A percentile compares a stretch with the other conserved stretches of the same genome.
Evolutionary conservation across 2,797 vertebrate genomes (phyloP).

Genomic region (Oryzias dopingdopingensis): DNA sequence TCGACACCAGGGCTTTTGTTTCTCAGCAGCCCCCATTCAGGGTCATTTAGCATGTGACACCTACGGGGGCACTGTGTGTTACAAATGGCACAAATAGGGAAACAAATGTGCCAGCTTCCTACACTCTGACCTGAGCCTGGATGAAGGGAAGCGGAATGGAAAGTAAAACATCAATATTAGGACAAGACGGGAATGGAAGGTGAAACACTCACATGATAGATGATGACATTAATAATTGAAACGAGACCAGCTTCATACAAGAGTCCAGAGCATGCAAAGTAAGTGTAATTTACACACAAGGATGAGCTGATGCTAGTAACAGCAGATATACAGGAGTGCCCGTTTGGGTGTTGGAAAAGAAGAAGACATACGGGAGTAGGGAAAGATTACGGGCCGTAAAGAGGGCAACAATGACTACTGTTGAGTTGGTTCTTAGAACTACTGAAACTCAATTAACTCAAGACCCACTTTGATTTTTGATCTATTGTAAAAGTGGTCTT

Average conservation of each 20-base stretch:
- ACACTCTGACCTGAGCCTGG: conserved; percentile 21
- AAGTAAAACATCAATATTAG: conserved; percentile 15
- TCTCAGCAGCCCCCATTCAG: conserved; percentile 71
- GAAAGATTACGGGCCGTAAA: conserved; percentile 3
- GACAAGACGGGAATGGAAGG: background rate
- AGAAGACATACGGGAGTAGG: conserved; percentile 28
- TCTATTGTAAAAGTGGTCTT: too few relatives aligned
- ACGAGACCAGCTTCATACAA: conserved; percentile 46
- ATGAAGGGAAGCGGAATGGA: conserved; percentile 9
- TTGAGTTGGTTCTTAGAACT: conserved; percentile 2
- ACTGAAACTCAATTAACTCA: too few relatives aligned
- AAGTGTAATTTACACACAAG: conserved; percentile 27
- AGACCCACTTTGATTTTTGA: too few relatives aligned
- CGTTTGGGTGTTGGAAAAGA: conserved; percentile 49
- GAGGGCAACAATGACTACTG: conserved; percentile 27
- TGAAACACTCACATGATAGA: background rate
- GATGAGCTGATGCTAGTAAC: conserved; percentile 38
- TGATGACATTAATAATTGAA: background rate
- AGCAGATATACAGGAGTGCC: conserved; percentile 33
- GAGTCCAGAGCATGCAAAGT: conserved; percentile 24
- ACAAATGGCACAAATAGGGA: conserved; percentile 61
- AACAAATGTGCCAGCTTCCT: conserved; percentile 66
- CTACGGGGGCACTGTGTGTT: conserved; percentile 68
- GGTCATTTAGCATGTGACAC: conserved; percentile 79
- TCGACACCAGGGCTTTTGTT: conserved; percentile 76